Percentiles rank a stretch among this genome's conserved stretches.
These are phyloP conservation scores for Nibea albiflora DNA, from an alignment of 2,113 vertebrate species.

Conservation along the genomic window DNA sequence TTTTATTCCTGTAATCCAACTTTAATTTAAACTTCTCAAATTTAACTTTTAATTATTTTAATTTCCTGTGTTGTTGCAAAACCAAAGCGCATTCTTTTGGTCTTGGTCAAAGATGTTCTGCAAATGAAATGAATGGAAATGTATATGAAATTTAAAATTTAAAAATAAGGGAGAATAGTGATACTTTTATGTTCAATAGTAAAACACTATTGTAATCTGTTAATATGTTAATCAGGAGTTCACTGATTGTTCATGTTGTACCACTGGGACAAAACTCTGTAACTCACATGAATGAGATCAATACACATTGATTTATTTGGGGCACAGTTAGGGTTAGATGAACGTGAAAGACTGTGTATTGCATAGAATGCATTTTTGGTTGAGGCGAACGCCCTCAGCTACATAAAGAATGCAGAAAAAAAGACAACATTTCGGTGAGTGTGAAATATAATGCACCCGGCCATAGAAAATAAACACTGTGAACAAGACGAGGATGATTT, in stretches of 20 bases:
- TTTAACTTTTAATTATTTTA: conserved; percentile 31
- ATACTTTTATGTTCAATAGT: conserved; percentile 21
- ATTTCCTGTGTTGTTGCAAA: conserved; percentile 8
- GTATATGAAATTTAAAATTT: conserved; percentile 35
- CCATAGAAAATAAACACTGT: conserved; percentile 13
- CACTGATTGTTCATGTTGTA: neutral
- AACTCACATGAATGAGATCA: conserved; percentile 31
- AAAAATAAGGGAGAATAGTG: conserved; percentile 25
- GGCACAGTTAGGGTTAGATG: conserved; percentile 69
- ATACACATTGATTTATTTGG: conserved; percentile 79
- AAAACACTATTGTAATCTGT: conserved; percentile 48
- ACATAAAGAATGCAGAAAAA: conserved; percentile 40
- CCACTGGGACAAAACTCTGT: neutral
- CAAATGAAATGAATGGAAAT: conserved; percentile 34
- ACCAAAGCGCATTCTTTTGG: conserved; percentile 2
- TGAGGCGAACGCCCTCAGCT: conserved; percentile 35
- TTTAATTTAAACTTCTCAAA: conserved; percentile 36
- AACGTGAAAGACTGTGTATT: conserved; percentile 72
- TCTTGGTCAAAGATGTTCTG: conserved; percentile 11
- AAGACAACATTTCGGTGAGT: conserved; percentile 1
- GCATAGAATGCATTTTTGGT: conserved; percentile 78
- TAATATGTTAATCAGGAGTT: conserved; percentile 7
- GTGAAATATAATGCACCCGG: conserved; percentile 39
- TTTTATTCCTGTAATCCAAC: conserved; percentile 53
- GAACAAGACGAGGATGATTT: conserved; percentile 1